Percentiles rank a stretch among this genome's conserved stretches.
phyloP scores from a whole-genome alignment of 2,888 invertebrate genomes.

The Dendrolimus houi region DNA sequence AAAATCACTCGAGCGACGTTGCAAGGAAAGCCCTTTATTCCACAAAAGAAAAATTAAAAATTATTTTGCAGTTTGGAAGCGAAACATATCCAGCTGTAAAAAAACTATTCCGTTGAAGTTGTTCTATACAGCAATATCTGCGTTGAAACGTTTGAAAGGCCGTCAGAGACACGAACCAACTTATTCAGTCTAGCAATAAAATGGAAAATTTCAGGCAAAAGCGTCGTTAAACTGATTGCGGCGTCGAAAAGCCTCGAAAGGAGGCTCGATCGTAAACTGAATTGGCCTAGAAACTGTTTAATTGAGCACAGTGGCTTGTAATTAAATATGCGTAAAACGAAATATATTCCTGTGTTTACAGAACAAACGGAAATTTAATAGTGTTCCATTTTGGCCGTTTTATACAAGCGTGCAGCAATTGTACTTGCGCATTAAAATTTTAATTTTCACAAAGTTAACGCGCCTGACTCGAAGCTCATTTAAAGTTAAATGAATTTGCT shows the following conservation, averaged over 20 bases:
- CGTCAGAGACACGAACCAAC: slow-evolving; percentile 15
- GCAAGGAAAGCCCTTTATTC: no score
- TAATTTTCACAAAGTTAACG: not conserved
- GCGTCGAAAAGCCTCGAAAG: slow-evolving; percentile 46
- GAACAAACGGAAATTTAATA: slow-evolving; percentile 14
- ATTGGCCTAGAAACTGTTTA: slow-evolving; percentile 58
- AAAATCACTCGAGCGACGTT: no score
- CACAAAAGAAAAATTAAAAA: no score
- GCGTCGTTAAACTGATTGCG: slow-evolving; percentile 58
- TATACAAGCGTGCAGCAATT: not conserved
- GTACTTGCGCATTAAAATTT: not conserved
- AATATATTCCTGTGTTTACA: slow-evolving; percentile 24
- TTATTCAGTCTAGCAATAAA: slow-evolving; percentile 33
- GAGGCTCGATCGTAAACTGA: slow-evolving; percentile 54
- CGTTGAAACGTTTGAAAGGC: not conserved
- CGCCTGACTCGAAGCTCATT: not conserved
- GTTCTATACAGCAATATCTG: no score
- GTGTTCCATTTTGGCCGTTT: not conserved
- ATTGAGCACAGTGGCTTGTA: slow-evolving; percentile 45
- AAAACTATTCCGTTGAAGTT: no score
- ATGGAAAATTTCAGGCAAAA: slow-evolving; percentile 47
- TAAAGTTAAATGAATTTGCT: not conserved
- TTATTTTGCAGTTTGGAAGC: no score
- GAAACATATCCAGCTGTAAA: no score
- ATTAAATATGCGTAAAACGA: slow-evolving; percentile 45